Conservation (phyloP, 2,888 invertebrate genomes). For the Epistrophe grossulariae region DNA sequence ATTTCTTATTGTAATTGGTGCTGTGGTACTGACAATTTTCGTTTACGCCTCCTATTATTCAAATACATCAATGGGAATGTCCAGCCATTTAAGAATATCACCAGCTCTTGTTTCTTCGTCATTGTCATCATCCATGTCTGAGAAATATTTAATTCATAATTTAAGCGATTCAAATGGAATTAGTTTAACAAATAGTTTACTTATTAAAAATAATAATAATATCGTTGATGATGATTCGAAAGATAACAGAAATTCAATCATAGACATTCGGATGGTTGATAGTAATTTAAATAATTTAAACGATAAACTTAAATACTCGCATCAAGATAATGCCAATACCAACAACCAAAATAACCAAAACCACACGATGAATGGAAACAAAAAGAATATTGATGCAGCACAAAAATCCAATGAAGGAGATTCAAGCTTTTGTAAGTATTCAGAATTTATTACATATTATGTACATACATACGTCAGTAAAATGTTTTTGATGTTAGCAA, state of each 20-base stretch:
- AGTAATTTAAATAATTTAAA: constrained; percentile 52
- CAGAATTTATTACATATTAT: no score
- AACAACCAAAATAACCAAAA: constrained; percentile 33
- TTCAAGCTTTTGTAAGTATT: constrained; percentile 52
- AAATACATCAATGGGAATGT: constrained; percentile 80
- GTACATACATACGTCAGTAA: no score
- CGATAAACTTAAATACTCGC: constrained; percentile 56
- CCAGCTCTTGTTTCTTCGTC: constrained; percentile 55
- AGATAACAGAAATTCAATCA: constrained; percentile 19
- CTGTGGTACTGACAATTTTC: constrained; percentile 84
- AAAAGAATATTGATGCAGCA: constrained; percentile 52
- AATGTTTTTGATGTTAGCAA: no score
- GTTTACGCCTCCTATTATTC: constrained; percentile 84
- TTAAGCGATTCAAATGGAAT: constrained; percentile 53
- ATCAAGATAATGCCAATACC: constrained; percentile 22
- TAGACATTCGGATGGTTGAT: constrained; percentile 52
- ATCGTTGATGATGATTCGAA: constrained; percentile 15
- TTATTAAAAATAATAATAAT: constrained; percentile 25
- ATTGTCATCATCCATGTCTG: constrained; percentile 40
- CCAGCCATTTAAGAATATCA: constrained; percentile 78
- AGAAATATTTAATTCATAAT: constrained; percentile 54
- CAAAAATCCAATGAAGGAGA: constrained; percentile 58
- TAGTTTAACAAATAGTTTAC: constrained; percentile 11
- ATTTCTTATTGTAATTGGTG: constrained; percentile 83
- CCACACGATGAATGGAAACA: constrained; percentile 37